Base-by-base conservation (phyloP, 2,888 invertebrate species). In the Drosophila affinis region DNA sequence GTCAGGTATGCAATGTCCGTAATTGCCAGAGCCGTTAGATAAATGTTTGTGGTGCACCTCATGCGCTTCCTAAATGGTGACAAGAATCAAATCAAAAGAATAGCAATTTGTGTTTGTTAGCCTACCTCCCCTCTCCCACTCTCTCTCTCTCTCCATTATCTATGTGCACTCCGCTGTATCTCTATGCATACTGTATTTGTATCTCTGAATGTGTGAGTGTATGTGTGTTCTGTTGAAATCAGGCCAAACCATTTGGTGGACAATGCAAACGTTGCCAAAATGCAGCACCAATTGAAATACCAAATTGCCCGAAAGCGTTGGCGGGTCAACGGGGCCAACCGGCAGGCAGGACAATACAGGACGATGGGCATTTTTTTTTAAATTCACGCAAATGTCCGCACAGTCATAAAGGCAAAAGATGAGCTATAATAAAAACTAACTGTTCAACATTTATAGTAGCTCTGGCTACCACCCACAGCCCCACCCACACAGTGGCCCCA, bases 31-130 rank as follows among this genome's bases (percentile, higher is more conserved):
- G 95, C 95, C 60, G 95, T 95, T 76, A 96, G 92, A 91, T 96
- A 96, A 69, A 94, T 93, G 91, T 96, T 96, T 67, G 96, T 96
- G 46, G 96, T 95, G 73, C 95, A 94, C 84, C 95, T 93, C 96
- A 96, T 96, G 56, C 95, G 94, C 76, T 94, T 93, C 76, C 94
- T 94, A 82, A 70, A 77, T 47, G 61, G 48, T 56, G 54, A 9
- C 17, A 51, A 49, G 49, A 52, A 54, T 62, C 21, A 51, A 24
- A 51, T 17, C 52, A 32, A 29, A 49, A 32, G 52, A 44, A 63
- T 57, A 52, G 44, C 21, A 32, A 34, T 61, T 72, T 45, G 62
- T 52, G 27, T 65, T 32, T 45, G 49, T 56, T 45, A 24, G 17
- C 34, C 39, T 58, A 21, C 5, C 39, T 24, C 4, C 24, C 12